phyloP scores from a whole-genome alignment of 2,797 vertebrate species.

The Lagorchestes hirsutus region DNA sequence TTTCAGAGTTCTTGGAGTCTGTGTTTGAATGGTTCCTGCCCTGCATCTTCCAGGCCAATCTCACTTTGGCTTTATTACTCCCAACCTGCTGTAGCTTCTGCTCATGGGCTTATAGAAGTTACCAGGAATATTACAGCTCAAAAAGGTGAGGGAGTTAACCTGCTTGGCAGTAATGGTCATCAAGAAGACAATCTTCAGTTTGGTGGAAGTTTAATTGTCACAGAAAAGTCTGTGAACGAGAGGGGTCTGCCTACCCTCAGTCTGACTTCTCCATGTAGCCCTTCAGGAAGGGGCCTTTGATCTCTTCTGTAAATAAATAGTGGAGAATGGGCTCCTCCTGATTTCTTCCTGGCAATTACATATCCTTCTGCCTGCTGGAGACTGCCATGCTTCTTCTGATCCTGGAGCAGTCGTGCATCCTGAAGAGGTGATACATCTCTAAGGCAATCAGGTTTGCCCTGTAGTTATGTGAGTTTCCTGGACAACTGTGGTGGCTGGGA shows the following conservation, averaged over 20 bases:
- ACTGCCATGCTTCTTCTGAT: no score
- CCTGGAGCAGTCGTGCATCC: no score
- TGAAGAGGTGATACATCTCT: no score
- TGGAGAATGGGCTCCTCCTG: constrained; percentile 80
- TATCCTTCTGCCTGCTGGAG: no score
- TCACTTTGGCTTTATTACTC: constrained; percentile 91
- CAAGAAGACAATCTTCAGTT: constrained; percentile 89
- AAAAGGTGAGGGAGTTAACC: constrained; percentile 91
- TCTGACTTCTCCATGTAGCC: constrained; percentile 90
- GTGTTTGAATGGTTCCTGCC: constrained; percentile 93
- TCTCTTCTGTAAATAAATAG: constrained; percentile 92
- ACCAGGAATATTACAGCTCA: constrained; percentile 90
- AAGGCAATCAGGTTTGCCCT: no score
- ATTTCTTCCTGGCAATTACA: no score
- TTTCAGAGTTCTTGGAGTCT: constrained; percentile 91
- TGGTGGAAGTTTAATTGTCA: constrained; percentile 91
- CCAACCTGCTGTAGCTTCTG: constrained; percentile 94
- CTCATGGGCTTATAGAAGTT: constrained; percentile 93
- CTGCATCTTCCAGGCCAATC: constrained; percentile 88
- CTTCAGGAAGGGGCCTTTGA: constrained; percentile 92
- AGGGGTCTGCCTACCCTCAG: constrained; percentile 88
- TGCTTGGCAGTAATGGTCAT: constrained; percentile 90
- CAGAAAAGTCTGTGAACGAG: constrained; percentile 89
- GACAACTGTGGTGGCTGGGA: no score
- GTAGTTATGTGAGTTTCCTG: no score